Percentiles rank a stretch among this genome's conserved stretches.
Conservation (phyloP, 2,888 invertebrate species). For the Dinocampus coccinellae region DNA sequence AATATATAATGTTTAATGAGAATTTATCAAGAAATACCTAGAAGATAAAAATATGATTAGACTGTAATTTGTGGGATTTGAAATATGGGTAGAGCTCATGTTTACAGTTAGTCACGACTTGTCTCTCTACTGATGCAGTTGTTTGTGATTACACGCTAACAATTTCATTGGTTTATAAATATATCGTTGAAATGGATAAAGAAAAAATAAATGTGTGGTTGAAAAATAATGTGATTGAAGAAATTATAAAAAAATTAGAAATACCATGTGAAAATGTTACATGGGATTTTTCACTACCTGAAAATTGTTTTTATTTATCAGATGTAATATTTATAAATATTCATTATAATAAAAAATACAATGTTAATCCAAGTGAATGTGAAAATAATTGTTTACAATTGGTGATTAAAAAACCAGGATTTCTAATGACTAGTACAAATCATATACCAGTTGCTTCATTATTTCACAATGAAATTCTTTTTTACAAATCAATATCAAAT, state of each 20-base stretch:
- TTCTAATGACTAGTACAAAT: not conserved
- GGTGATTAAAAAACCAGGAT: conserved; percentile 47
- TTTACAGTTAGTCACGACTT: not conserved
- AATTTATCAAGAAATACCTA: not conserved
- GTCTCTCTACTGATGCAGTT: not conserved
- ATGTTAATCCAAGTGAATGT: not conserved
- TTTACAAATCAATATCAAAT: conserved; percentile 50
- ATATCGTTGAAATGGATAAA: not conserved
- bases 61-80: not conserved
- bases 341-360: conserved; percentile 14
- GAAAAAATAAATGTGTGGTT: conserved; percentile 40
- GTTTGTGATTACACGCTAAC: not conserved
- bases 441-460: conserved; percentile 26
- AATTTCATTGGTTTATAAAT: not conserved
- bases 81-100: not conserved
- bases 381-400: conserved; percentile 27
- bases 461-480: conserved; percentile 62
- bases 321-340: conserved; percentile 46
- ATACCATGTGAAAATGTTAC: conserved; percentile 28
- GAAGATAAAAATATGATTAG: not conserved
- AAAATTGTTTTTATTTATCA: conserved; percentile 47
- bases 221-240: conserved; percentile 35
- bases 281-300: conserved; percentile 42
- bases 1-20: not conserved
- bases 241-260: conserved; percentile 36